These are phyloP conservation scores for Electrophaes corylata DNA, from an alignment of 2,888 invertebrate genomes.

Conservation along the genomic window DNA sequence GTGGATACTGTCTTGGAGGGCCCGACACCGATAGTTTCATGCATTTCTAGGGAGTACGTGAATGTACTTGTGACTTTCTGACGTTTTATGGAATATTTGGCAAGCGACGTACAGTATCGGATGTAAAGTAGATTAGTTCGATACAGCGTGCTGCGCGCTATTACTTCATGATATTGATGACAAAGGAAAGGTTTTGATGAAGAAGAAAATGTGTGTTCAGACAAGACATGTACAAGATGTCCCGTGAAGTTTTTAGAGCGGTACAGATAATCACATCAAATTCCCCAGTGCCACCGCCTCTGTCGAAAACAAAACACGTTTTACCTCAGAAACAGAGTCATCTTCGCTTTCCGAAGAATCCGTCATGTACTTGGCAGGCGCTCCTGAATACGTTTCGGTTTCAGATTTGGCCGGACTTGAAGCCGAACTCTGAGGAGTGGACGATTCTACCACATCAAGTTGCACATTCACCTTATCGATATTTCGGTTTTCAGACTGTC, in stretches of 20 bases:
- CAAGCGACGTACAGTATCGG: conserved; percentile 79
- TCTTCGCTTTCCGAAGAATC: conserved; percentile 98
- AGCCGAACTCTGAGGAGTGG: conserved; percentile 93
- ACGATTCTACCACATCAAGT: conserved; percentile 88
- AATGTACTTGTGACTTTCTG: conserved; percentile 83
- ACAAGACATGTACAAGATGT: conserved; percentile 86
- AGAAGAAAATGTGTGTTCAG: conserved; percentile 69
- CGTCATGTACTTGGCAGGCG: conserved; percentile 94
- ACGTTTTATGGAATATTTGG: conserved; percentile 84
- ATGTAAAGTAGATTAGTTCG: conserved; percentile 67
- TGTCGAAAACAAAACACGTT: conserved; percentile 83
- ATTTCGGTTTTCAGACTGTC: conserved; percentile 93
- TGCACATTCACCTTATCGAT: conserved; percentile 91
- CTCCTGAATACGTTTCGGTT: conserved; percentile 93
- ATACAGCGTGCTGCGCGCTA: conserved; percentile 66
- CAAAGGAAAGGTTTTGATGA: conserved; percentile 57
- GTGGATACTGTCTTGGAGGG: conserved; percentile 71
- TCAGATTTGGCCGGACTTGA: conserved; percentile 93
- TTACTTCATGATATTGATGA: conserved; percentile 53
- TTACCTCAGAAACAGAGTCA: conserved; percentile 98
- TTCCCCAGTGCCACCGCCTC: conserved; percentile 82
- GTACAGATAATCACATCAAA: conserved; percentile 84
- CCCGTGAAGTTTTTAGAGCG: conserved; percentile 87
- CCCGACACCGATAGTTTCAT: conserved; percentile 79
- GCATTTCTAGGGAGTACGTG: conserved; percentile 78